These are phyloP conservation scores for Luffia ferchaultella DNA, from an alignment of 2,888 invertebrate species.

Conservation along the genomic window DNA sequence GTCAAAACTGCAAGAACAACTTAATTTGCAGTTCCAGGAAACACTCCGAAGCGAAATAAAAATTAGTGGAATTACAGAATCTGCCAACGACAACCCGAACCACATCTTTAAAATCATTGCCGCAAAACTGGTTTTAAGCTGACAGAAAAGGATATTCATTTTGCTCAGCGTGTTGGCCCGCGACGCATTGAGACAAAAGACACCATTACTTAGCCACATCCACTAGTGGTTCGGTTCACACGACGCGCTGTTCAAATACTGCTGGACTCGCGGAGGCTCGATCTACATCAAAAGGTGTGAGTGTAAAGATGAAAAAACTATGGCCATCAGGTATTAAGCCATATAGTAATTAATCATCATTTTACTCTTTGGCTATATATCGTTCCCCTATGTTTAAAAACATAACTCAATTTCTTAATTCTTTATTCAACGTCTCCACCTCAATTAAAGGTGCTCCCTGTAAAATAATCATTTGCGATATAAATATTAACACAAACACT, in stretches of 20 bases:
- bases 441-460: background rate
- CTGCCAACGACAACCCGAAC: slow-evolving; percentile 13
- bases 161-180: slow-evolving; percentile 11
- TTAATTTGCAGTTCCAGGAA: slow-evolving; percentile 12
- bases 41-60: slow-evolving; percentile 15
- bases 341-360: too few relatives aligned
- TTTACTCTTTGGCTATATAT: slow-evolving; percentile 11
- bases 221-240: too few relatives aligned
- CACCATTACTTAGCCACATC: too few relatives aligned
- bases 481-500: slow-evolving; percentile 10
- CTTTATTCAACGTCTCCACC: background rate
- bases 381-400: slow-evolving; percentile 12
- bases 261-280: too few relatives aligned
- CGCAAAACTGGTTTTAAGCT: slow-evolving; percentile 14
- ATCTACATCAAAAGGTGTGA: too few relatives aligned
- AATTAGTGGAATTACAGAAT: slow-evolving; percentile 14
- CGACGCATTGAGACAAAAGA: too few relatives aligned
- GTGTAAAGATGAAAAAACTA: too few relatives aligned
- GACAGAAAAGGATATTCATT: slow-evolving; percentile 15
- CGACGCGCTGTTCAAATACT: too few relatives aligned
- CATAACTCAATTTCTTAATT: slow-evolving; percentile 6
- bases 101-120: slow-evolving; percentile 11
- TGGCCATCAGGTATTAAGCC: too few relatives aligned
- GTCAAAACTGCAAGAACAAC: slow-evolving; percentile 7
- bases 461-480: slow-evolving; percentile 12